Base-by-base conservation (phyloP, 2,797 vertebrate species). In the Parotocinclus haroldoi region DNA sequence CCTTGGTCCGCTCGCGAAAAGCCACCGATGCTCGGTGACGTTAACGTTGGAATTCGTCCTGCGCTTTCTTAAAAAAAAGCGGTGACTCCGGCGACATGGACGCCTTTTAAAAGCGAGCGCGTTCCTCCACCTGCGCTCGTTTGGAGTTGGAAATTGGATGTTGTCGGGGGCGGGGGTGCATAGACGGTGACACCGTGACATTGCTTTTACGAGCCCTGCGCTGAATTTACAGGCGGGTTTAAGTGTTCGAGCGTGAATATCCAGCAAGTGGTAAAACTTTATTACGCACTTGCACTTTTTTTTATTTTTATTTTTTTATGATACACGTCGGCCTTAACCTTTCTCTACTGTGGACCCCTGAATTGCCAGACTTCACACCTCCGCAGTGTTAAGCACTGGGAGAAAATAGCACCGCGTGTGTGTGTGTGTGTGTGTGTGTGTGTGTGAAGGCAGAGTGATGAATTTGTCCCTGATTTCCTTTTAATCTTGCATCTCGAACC, bases 131-230 rank as follows among this genome's bases (percentile, higher is more conserved):
- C 27, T 27, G 27, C 27, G 27, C 27, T 27, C 27, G 2, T 27
- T 27, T 27, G 10, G 19, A 4, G 3, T 19, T 19, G 56, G 9
- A 14, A 2, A 10, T 14, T 36, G 40, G 9, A 27, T 27, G 27
- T 27, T 27, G 40, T 16, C 45, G 0, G 46, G 3, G 45, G 44
- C 27, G n/a, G n/a, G n/a, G n/a, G n/a, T n/a, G n/a, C n/a, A n/a
- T n/a, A n/a, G 71, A 73, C 59, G 53, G 52, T 73, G 58, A 59
- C 57, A 14, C 39, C 18, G 40, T 67, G 54, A 61, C 66, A 45
- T 58, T 70, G 59, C 56, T 54, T 59, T 69, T 61, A 67, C 49
- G 51, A 73, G 73, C 48, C 42, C 49, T 44, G 67, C 36, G 16
- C 27, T 52, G 44, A 38, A 37, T 61, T 60, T 58, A 66, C 39